Evolutionary conservation across 2,888 invertebrate species (phyloP).

Genomic region (Diarsia rubi): DNA sequence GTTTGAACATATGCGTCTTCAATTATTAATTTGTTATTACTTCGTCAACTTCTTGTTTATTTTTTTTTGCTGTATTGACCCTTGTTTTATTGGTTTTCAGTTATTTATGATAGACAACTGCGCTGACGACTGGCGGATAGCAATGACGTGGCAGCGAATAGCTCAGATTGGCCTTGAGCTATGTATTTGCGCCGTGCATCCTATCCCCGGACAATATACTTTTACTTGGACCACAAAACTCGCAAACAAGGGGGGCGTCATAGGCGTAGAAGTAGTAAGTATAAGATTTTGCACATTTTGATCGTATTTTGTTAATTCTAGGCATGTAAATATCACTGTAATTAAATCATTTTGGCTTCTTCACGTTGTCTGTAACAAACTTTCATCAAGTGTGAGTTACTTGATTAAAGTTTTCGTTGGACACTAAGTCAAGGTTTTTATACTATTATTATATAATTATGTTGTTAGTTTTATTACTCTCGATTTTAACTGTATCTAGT

Average conservation of each 20-base stretch:
- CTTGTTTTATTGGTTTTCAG: constrained; percentile 90
- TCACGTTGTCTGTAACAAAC: constrained; percentile 1
- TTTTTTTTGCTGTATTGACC: neutral
- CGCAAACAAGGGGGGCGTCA: constrained; percentile 95
- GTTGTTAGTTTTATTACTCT: constrained; percentile 5
- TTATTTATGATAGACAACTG: constrained; percentile 99
- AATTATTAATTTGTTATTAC: constrained; percentile 18
- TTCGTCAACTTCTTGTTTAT: neutral
- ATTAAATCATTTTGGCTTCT: constrained; percentile 37
- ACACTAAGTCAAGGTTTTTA: neutral
- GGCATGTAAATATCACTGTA: constrained; percentile 7
- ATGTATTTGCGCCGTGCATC: constrained; percentile 99
- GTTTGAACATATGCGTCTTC: constrained; percentile 18
- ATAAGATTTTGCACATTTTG: neutral
- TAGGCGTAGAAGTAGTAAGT: constrained; percentile 92
- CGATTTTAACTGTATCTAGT: constrained; percentile 16
- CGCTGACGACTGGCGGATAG: constrained; percentile 99
- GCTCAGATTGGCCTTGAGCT: constrained; percentile 98
- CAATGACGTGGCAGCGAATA: constrained; percentile 99
- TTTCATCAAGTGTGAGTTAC: neutral
- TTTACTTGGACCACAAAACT: constrained; percentile 99
- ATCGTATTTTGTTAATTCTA: constrained; percentile 17
- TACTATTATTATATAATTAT: neutral
- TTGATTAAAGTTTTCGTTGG: neutral
- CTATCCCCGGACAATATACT: constrained; percentile 98